These are phyloP conservation scores for Schlechtendalia chinensis DNA, from an alignment of 1,140 invertebrate genomes.

Conservation along the genomic window DNA sequence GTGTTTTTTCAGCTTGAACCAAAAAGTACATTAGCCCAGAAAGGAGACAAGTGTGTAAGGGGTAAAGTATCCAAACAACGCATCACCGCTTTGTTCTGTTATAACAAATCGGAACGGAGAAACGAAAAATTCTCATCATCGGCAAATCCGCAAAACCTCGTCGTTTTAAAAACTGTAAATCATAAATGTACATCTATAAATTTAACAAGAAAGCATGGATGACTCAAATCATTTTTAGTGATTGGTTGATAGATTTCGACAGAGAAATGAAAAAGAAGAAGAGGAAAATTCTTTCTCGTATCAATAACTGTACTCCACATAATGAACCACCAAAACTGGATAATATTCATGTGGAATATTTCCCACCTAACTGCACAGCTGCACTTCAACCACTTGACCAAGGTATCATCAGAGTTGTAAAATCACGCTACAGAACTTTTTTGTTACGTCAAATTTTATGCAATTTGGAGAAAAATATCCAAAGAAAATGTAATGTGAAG, in stretches of 20 bases:
- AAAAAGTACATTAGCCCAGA: slow-evolving; percentile 55
- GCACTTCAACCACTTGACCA: too few species aligned
- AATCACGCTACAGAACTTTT: too few species aligned
- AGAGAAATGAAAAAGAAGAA: slow-evolving; percentile 52
- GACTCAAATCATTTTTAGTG: slow-evolving; percentile 54
- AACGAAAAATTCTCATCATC: too few species aligned
- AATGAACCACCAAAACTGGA: too few species aligned
- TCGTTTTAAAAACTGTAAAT: slow-evolving; percentile 56
- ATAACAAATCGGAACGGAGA: slow-evolving; percentile 56
- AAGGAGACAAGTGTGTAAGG: slow-evolving; percentile 55
- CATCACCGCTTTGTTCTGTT: slow-evolving; percentile 56
- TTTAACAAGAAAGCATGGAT: slow-evolving; percentile 58
- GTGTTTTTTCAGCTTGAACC: slow-evolving; percentile 56
- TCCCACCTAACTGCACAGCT: too few species aligned
- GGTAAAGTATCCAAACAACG: slow-evolving; percentile 57
- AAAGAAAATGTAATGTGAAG: too few species aligned
- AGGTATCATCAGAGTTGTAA: too few species aligned
- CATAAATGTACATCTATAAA: slow-evolving; percentile 54
- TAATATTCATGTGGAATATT: too few species aligned
- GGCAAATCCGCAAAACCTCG: slow-evolving; percentile 56
- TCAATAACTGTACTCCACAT: slow-evolving; percentile 52
- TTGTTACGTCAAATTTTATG: too few species aligned
- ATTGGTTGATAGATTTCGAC: slow-evolving; percentile 52
- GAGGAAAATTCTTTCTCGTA: slow-evolving; percentile 52
- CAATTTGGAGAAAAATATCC: too few species aligned